phyloP scores from a whole-genome alignment of 2,113 vertebrate genomes.

The Megalops atlanticus region DNA sequence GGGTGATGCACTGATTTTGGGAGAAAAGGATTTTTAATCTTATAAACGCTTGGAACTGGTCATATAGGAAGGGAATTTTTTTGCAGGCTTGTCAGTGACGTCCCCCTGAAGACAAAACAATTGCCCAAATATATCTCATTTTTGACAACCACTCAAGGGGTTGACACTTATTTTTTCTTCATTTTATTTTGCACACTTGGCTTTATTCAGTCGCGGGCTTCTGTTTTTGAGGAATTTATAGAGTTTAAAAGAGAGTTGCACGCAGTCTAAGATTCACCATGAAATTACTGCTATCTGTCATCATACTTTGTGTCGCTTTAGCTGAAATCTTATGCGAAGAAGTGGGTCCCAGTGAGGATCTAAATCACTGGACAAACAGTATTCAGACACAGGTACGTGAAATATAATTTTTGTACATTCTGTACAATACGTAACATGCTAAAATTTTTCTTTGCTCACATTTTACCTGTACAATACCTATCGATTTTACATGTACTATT shows the following conservation, averaged over 20 bases:
- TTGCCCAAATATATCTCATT: not conserved
- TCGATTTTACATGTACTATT: no score
- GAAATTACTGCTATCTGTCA: conserved; percentile 70
- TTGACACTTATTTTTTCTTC: not conserved
- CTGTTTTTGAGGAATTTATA: not conserved
- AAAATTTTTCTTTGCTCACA: not conserved
- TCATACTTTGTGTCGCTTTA: conserved; percentile 70
- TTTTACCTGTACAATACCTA: no score
- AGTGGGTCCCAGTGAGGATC: conserved; percentile 63
- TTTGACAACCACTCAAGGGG: not conserved
- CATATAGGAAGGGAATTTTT: conserved; percentile 8
- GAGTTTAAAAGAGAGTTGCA: not conserved
- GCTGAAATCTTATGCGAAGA: conserved; percentile 70
- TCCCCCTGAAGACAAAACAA: not conserved
- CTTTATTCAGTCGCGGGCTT: not conserved
- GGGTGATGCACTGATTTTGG: not conserved
- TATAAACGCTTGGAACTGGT: conserved; percentile 3
- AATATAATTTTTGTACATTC: not conserved
- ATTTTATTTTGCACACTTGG: not conserved
- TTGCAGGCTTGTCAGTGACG: conserved; percentile 2
- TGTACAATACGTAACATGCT: no score
- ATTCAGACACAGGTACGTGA: conserved; percentile 68
- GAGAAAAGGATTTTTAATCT: not conserved
- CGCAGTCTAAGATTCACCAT: conserved; percentile 54
- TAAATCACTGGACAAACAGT: conserved; percentile 69